Percentiles rank a stretch among this genome's conserved stretches.
These are phyloP conservation scores for Mythimna impura DNA, from an alignment of 2,888 invertebrate species.

Conservation along the genomic window DNA sequence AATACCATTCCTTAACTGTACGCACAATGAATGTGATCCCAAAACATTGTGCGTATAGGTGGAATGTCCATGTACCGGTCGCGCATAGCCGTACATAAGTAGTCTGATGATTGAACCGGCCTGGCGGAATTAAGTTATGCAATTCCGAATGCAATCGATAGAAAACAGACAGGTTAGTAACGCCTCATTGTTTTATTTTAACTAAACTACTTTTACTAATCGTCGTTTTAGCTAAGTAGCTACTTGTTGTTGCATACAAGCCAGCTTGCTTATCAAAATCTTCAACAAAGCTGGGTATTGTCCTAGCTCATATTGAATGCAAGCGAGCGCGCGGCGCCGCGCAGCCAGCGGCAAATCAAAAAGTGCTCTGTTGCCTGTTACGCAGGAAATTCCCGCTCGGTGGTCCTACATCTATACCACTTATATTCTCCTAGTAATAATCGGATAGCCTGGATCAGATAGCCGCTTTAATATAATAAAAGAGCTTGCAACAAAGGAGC, in stretches of 20 bases:
- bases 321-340: slow-evolving; percentile 74
- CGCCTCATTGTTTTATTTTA: background rate
- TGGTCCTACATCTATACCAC: slow-evolving; percentile 78
- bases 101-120: no score
- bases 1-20: no score
- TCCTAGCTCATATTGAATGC: slow-evolving; percentile 84
- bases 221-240: slow-evolving; percentile 9
- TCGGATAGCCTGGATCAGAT: slow-evolving; percentile 55
- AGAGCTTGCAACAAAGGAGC: slow-evolving; percentile 45
- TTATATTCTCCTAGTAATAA: slow-evolving; percentile 59
- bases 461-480: slow-evolving; percentile 53
- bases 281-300: slow-evolving; percentile 77
- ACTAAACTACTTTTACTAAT: background rate
- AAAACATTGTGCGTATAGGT: no score
- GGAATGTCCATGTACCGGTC: no score
- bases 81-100: no score
- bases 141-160: no score
- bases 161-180: no score
- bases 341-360: slow-evolving; percentile 81
- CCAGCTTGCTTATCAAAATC: slow-evolving; percentile 71
- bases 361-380: slow-evolving; percentile 67
- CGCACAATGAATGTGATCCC: no score
- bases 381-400: slow-evolving; percentile 78
- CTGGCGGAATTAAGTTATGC: no score
- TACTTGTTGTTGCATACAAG: slow-evolving; percentile 24